These are phyloP conservation scores for Tetranychus truncatus DNA, from an alignment of 2,888 invertebrate species.

Conservation along the genomic window DNA sequence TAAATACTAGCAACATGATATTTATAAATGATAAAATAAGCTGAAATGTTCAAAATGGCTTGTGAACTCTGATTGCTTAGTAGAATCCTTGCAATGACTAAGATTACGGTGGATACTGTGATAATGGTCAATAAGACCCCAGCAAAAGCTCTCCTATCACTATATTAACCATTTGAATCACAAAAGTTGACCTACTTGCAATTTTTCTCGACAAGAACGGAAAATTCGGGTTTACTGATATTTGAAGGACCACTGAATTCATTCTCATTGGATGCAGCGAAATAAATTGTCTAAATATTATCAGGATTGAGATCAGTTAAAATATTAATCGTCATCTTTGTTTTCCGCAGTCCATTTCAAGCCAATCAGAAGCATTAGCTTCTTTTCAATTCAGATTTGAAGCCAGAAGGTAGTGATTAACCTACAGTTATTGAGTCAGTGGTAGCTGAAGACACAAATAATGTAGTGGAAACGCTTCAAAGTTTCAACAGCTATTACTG, in stretches of 20 bases:
- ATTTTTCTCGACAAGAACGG: neutral
- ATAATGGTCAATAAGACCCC: neutral
- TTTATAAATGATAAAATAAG: too few species aligned
- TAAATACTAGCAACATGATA: too few species aligned
- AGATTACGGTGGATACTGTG: neutral
- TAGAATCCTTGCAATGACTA: constrained; percentile 6
- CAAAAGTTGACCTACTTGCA: neutral
- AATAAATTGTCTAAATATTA: constrained; percentile 7
- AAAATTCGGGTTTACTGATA: neutral
- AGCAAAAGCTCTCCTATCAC: neutral
- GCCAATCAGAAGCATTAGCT: constrained; percentile 21
- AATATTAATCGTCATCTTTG: neutral
- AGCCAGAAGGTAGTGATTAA: neutral
- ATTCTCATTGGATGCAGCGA: constrained; percentile 9
- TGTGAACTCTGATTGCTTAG: neutral
- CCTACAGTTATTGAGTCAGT: constrained; percentile 6
- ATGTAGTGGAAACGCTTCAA: constrained; percentile 27
- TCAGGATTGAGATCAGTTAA: neutral
- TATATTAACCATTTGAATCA: too few species aligned
- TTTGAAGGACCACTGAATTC: neutral
- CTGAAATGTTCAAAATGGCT: too few species aligned
- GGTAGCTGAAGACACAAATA: constrained; percentile 24
- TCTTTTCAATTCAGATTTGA: constrained; percentile 16
- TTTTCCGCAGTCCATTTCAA: constrained; percentile 19
- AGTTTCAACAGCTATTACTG: constrained; percentile 25